These are phyloP conservation scores for Hippocampus abdominalis DNA, from an alignment of 2,113 vertebrate genomes.

Conservation along the genomic window DNA sequence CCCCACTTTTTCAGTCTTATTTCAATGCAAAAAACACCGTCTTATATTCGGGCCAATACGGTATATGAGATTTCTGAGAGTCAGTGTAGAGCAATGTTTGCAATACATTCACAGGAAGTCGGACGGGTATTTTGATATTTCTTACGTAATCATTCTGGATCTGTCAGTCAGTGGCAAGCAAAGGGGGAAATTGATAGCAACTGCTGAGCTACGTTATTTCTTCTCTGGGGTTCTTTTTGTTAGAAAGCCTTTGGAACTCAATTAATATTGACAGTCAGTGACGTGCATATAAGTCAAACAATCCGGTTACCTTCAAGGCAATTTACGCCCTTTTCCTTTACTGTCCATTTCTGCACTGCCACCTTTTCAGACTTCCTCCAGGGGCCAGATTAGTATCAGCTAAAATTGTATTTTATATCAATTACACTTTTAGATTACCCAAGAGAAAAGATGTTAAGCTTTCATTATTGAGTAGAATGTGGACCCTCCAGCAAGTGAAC, in stretches of 20 bases:
- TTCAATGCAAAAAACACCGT: too few species aligned
- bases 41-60: too few species aligned
- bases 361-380: neutral
- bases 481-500: slow-evolving; percentile 18
- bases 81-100: slow-evolving; percentile 30
- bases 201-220: slow-evolving; percentile 21
- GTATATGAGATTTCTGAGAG: slow-evolving; percentile 18
- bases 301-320: neutral
- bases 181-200: slow-evolving; percentile 17
- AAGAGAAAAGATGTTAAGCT: slow-evolving; percentile 12
- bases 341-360: neutral
- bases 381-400: neutral
- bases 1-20: too few species aligned
- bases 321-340: neutral
- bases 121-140: neutral
- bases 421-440: slow-evolving; percentile 10
- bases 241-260: slow-evolving; percentile 5
- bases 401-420: slow-evolving; percentile 15
- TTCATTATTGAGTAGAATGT: slow-evolving; percentile 46
- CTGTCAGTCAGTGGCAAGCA: slow-evolving; percentile 24
- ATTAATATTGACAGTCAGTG: slow-evolving; percentile 3
- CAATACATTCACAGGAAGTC: slow-evolving; percentile 8
- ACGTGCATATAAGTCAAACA: slow-evolving; percentile 6
- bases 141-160: neutral
- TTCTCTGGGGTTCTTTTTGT: neutral